phyloP scores from a whole-genome alignment of 2,888 invertebrate species.

The Eugnorisma glareosa region DNA sequence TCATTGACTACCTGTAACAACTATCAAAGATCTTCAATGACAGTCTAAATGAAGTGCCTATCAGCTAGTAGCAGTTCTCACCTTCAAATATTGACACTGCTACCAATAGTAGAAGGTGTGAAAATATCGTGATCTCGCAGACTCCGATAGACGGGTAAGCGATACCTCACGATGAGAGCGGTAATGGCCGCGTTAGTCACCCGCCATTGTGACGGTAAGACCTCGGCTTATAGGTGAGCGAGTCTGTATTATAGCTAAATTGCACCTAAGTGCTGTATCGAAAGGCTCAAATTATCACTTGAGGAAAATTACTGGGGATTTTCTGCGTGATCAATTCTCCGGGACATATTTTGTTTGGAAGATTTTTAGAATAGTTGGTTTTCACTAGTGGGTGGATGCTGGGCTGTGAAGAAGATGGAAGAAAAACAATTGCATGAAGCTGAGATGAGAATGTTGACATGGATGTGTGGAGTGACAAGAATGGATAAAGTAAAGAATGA shows the following conservation, averaged over 20 bases:
- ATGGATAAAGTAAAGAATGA: no score
- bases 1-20: not conserved
- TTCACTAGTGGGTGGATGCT: no score
- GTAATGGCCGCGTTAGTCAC: conserved; percentile 76
- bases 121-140: conserved; percentile 59
- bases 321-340: conserved; percentile 7
- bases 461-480: no score
- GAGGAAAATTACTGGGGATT: conserved; percentile 40
- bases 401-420: no score
- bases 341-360: not conserved
- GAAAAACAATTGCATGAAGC: no score
- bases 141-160: conserved; percentile 70
- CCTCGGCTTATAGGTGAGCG: conserved; percentile 45
- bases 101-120: conserved; percentile 41
- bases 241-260: conserved; percentile 54
- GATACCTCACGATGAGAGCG: conserved; percentile 74
- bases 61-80: not conserved
- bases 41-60: not conserved
- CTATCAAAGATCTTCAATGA: not conserved
- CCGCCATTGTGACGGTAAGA: conserved; percentile 67
- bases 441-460: no score
- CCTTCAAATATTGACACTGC: not conserved
- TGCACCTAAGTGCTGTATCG: conserved; percentile 52
- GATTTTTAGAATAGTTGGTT: not conserved
- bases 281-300: conserved; percentile 44